Conservation (phyloP, 2,888 invertebrate species). For the Acronicta aceris region DNA sequence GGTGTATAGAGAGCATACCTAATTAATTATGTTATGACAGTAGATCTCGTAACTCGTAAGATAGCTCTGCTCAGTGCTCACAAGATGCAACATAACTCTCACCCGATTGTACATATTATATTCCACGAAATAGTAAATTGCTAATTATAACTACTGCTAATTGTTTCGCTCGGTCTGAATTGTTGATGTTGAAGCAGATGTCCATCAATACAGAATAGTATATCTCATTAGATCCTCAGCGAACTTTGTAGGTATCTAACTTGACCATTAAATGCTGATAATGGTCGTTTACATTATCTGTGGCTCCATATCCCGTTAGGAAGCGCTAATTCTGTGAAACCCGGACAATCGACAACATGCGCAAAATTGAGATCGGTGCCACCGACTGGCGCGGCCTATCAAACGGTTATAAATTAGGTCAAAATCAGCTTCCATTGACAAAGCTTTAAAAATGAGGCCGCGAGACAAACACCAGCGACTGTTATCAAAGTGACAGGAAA, state of each 20-base stretch:
- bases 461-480: slow-evolving; percentile 76
- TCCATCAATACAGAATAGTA: not conserved
- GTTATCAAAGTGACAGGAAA: slow-evolving; percentile 84
- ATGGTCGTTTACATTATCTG: slow-evolving; percentile 48
- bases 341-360: slow-evolving; percentile 52
- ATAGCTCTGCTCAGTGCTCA: not conserved
- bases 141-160: not conserved
- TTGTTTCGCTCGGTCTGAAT: not conserved
- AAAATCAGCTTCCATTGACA: slow-evolving; percentile 86
- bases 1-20: too few species aligned
- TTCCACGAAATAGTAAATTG: slow-evolving; percentile 1
- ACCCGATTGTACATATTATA: not conserved
- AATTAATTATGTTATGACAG: not conserved
- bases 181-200: not conserved
- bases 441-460: slow-evolving; percentile 85
- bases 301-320: slow-evolving; percentile 56
- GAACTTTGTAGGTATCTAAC: slow-evolving; percentile 38
- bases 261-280: slow-evolving; percentile 49
- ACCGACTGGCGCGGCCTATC: slow-evolving; percentile 55
- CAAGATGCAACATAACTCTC: not conserved
- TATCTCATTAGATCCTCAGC: slow-evolving; percentile 5
- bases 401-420: slow-evolving; percentile 78
- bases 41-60: slow-evolving; percentile 1
- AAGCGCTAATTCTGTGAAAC: slow-evolving; percentile 55
- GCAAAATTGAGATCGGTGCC: slow-evolving; percentile 64